A percentile compares a stretch with the other conserved stretches of the same genome.
These are phyloP conservation scores for Orthonychiurus folsomi DNA, from an alignment of 2,888 invertebrate species.

Conservation along the genomic window DNA sequence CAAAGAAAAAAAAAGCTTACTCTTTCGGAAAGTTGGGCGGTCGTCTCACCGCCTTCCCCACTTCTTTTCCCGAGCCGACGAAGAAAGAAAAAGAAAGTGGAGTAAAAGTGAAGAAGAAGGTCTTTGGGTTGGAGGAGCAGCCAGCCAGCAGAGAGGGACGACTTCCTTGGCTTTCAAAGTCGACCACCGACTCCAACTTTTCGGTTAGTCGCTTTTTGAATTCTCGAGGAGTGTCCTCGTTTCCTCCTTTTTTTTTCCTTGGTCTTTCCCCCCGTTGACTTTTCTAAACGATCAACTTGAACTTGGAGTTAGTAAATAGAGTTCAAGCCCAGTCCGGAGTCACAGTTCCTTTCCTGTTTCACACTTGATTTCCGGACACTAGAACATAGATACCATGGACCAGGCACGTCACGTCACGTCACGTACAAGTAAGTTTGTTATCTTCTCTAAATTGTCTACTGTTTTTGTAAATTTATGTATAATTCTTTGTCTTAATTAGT, in stretches of 20 bases:
- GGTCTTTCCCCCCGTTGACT: background rate
- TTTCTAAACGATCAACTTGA: background rate
- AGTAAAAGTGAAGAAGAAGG: conserved; percentile 2
- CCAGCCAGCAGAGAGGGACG: background rate
- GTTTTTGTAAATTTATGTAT: no score
- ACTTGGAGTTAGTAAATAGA: no score
- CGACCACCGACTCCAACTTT: conserved; percentile 8
- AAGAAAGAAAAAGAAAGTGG: conserved; percentile 3
- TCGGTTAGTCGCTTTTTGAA: conserved; percentile 17
- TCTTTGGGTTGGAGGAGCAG: no score
- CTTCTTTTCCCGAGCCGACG: background rate
- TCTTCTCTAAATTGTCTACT: no score
- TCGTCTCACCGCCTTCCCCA: background rate
- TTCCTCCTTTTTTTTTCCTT: conserved; percentile 4
- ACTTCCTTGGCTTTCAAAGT: background rate
- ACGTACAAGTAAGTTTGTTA: no score
- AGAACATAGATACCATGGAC: no score
- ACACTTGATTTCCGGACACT: background rate
- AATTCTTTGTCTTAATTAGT: no score
- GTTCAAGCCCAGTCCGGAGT: background rate
- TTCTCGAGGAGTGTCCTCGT: conserved; percentile 12
- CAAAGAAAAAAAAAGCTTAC: background rate
- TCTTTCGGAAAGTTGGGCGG: background rate
- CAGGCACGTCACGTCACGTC: no score
- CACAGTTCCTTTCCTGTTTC: background rate